Conservation (phyloP, 2,797 vertebrate species). For the Hydrophis major region DNA sequence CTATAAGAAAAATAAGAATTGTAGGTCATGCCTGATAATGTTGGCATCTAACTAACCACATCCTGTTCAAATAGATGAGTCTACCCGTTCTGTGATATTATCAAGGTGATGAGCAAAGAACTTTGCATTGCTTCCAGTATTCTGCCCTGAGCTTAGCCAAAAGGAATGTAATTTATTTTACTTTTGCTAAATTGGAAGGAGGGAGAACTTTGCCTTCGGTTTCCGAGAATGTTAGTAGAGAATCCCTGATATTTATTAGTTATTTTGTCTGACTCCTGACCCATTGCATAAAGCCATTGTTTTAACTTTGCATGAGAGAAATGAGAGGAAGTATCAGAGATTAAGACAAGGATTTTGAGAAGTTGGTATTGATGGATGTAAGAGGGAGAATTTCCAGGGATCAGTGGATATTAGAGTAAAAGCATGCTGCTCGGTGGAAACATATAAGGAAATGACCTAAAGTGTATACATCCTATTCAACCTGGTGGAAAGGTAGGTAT, state of each 20-base stretch:
- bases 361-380: neutral
- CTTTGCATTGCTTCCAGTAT: constrained; percentile 18
- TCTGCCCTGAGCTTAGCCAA: constrained; percentile 15
- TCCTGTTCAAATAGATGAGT: neutral
- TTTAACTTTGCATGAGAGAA: constrained; percentile 49
- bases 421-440: neutral
- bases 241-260: constrained; percentile 29
- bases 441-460: neutral
- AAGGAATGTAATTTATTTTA: neutral
- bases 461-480: neutral
- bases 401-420: neutral
- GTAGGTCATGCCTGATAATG: neutral
- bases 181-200: neutral
- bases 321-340: constrained; percentile 24
- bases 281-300: constrained; percentile 39
- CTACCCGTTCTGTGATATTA: neutral
- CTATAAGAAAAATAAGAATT: neutral
- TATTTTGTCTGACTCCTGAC: constrained; percentile 47
- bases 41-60: neutral
- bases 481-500: too few relatives aligned
- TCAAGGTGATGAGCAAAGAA: constrained; percentile 31
- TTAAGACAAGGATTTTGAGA: constrained; percentile 27
- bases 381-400: neutral
- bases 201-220: neutral
- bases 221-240: constrained; percentile 22